These are phyloP conservation scores for Holacanthus passer DNA, from an alignment of 2,113 vertebrate genomes.

Conservation along the genomic window DNA sequence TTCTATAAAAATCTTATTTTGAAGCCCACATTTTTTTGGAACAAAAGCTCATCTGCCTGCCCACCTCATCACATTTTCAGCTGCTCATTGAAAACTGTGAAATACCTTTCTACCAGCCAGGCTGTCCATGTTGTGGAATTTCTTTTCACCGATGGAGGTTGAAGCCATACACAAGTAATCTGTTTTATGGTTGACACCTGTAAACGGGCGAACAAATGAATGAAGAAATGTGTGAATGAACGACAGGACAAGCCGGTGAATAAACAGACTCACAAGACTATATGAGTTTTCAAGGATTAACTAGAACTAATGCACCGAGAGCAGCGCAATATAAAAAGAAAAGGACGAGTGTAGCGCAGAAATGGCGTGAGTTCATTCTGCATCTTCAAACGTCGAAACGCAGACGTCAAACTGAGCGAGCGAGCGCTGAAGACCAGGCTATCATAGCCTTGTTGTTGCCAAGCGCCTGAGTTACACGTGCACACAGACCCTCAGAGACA, in stretches of 20 bases:
- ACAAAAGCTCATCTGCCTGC: background rate
- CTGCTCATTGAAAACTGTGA: background rate
- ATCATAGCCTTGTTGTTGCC: background rate
- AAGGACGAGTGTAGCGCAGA: background rate
- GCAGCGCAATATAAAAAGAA: background rate
- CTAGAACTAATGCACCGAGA: background rate
- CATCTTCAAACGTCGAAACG: conserved; percentile 6
- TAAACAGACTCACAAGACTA: background rate
- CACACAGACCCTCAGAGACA: background rate
- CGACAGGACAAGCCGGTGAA: background rate
- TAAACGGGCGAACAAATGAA: background rate
- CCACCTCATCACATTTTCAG: background rate
- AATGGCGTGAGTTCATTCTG: background rate
- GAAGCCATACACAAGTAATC: no score
- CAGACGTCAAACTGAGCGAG: background rate
- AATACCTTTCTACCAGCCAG: no score
- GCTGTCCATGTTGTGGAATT: background rate
- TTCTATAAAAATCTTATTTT: no score
- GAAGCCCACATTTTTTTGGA: no score
- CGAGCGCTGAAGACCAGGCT: background rate
- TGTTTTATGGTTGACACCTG: no score
- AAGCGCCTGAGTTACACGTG: conserved; percentile 11
- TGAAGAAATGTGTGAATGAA: background rate
- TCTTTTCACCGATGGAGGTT: background rate
- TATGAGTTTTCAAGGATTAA: background rate